Conservation (phyloP, 2,113 vertebrate species). For the Progne subis region DNA sequence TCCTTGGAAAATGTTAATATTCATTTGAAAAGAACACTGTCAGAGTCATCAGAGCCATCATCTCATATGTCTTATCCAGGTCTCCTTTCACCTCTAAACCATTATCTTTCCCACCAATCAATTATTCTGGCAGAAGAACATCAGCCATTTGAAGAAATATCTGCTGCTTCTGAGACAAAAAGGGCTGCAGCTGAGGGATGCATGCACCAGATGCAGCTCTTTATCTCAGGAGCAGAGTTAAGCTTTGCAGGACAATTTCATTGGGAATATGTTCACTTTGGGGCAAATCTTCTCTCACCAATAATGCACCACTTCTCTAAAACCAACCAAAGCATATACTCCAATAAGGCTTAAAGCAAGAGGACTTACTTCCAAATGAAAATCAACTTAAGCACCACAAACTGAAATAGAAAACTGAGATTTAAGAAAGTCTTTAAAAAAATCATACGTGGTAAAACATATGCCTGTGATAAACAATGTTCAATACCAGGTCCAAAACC, state of each 20-base stretch:
- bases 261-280: neutral
- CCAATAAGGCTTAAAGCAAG: neutral
- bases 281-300: neutral
- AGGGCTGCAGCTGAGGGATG: neutral
- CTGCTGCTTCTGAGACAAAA: neutral
- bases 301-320: neutral
- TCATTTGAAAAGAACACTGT: constrained; percentile 40
- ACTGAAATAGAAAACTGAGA: neutral
- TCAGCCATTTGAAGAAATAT: neutral
- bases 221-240: neutral
- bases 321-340: neutral
- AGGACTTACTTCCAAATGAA: neutral
- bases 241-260: neutral
- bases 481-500: neutral
- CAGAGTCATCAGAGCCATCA: constrained; percentile 5
- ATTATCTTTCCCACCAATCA: neutral
- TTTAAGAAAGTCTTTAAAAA: neutral
- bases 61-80: neutral
- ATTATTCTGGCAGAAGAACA: neutral
- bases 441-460: neutral
- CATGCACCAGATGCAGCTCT: neutral
- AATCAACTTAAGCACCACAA: neutral
- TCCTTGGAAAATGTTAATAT: constrained; percentile 37
- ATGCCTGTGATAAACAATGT: neutral
- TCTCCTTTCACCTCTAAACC: neutral